phyloP scores from a whole-genome alignment of 2,888 invertebrate genomes.

The Agrotis exclamationis region DNA sequence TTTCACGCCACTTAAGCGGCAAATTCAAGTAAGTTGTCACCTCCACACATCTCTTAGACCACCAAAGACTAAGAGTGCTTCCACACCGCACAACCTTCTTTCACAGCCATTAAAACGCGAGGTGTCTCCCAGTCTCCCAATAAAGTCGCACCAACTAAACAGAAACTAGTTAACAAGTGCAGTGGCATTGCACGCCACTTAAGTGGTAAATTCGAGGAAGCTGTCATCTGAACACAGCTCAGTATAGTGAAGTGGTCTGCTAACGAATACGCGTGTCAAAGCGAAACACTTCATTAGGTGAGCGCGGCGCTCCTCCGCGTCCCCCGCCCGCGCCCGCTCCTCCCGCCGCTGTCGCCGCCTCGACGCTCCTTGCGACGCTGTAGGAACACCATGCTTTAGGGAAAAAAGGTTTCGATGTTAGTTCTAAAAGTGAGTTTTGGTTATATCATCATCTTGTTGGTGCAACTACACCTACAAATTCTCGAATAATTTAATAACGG shows the following conservation, averaged over 20 bases:
- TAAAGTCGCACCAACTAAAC: slow-evolving; percentile 67
- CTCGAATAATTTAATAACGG: too few species aligned
- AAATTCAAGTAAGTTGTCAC: neutral
- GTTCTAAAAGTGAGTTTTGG: too few species aligned
- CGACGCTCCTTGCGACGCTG: slow-evolving; percentile 65
- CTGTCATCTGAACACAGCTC: slow-evolving; percentile 88
- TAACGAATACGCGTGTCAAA: slow-evolving; percentile 91
- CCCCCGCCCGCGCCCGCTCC: slow-evolving; percentile 25
- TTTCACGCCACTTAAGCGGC: slow-evolving; percentile 9
- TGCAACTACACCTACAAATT: too few species aligned
- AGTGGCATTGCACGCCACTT: slow-evolving; percentile 85
- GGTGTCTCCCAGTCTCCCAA: slow-evolving; percentile 45
- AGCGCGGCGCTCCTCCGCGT: slow-evolving; percentile 78
- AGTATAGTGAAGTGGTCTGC: slow-evolving; percentile 88
- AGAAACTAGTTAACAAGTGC: slow-evolving; percentile 84
- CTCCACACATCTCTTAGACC: neutral
- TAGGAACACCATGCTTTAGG: slow-evolving; percentile 55
- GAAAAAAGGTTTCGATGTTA: too few species aligned
- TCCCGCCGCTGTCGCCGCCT: slow-evolving; percentile 64
- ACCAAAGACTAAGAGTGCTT: slow-evolving; percentile 29
- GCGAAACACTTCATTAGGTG: slow-evolving; percentile 91
- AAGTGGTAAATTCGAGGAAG: slow-evolving; percentile 89
- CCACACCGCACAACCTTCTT: slow-evolving; percentile 8
- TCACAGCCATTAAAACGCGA: slow-evolving; percentile 26
- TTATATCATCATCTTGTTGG: too few species aligned